Percentiles rank a stretch among this genome's conserved stretches.
Conservation (phyloP, 2,888 invertebrate species). For the Chymomyza caudatula region DNA sequence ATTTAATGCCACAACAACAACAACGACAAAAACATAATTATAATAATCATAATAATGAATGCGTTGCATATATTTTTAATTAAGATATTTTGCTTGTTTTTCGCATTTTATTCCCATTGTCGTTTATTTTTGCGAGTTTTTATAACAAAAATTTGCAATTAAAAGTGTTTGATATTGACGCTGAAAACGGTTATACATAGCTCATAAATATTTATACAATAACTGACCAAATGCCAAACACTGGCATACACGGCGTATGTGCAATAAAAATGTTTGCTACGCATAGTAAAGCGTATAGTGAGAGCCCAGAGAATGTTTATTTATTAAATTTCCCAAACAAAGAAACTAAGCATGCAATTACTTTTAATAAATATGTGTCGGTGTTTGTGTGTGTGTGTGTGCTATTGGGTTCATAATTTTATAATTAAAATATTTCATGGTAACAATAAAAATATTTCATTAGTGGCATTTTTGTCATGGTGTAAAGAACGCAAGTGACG, state of each 20-base stretch:
- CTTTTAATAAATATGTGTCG: constrained; percentile 10
- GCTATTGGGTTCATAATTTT: constrained; percentile 19
- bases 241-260: not conserved
- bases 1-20: constrained; percentile 25
- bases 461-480: constrained; percentile 21
- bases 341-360: not conserved
- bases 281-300: not conserved
- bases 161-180: constrained; percentile 4
- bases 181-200: not conserved
- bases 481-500: too few species aligned
- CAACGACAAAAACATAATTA: not conserved
- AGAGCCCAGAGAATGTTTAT: constrained; percentile 2
- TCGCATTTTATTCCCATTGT: not conserved
- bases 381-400: not conserved
- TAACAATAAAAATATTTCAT: constrained; percentile 34
- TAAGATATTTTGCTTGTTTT: constrained; percentile 28
- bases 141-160: constrained; percentile 20
- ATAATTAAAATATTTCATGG: constrained; percentile 35
- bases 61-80: constrained; percentile 36
- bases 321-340: constrained; percentile 3
- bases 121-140: not conserved
- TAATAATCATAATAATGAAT: constrained; percentile 26
- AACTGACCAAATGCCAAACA: not conserved
- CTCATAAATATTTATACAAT: constrained; percentile 1
- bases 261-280: not conserved